These are phyloP conservation scores for Muricea muricata DNA, from an alignment of 92 coral and sea anemone species.

Conservation along the genomic window DNA sequence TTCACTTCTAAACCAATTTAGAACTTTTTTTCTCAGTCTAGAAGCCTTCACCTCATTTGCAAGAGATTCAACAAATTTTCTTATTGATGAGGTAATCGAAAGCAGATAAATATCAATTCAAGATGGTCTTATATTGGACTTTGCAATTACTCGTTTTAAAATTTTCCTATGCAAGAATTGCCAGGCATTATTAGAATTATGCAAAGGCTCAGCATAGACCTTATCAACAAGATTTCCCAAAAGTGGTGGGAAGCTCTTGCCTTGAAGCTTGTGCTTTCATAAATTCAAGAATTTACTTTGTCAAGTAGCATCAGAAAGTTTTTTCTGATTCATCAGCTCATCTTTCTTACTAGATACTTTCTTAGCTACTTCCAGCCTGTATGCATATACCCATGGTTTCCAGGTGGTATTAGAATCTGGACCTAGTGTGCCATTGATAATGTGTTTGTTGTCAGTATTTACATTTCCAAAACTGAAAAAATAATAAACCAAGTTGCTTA, in stretches of 20 bases:
- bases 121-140: constrained; percentile 52
- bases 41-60: not conserved
- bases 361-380: constrained; percentile 52
- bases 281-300: not conserved
- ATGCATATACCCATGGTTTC: constrained; percentile 63
- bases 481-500: constrained; percentile 59
- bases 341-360: not conserved
- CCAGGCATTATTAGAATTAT: constrained; percentile 73
- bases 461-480: constrained; percentile 73
- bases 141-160: constrained; percentile 38
- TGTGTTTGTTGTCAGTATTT: constrained; percentile 43
- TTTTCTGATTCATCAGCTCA: not conserved
- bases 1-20: constrained; percentile 58
- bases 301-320: constrained; percentile 40
- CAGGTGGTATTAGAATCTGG: constrained; percentile 46
- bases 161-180: constrained; percentile 57
- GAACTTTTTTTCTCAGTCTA: constrained; percentile 36
- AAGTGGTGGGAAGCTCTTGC: constrained; percentile 6
- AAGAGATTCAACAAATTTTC: not conserved
- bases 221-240: not conserved
- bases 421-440: constrained; percentile 53
- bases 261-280: not conserved
- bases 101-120: constrained; percentile 34
- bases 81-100: constrained; percentile 26
- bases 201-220: not conserved